Evolutionary conservation across 2,113 vertebrate genomes (phyloP).

Genomic region (Hippoglossus stenolepis): DNA sequence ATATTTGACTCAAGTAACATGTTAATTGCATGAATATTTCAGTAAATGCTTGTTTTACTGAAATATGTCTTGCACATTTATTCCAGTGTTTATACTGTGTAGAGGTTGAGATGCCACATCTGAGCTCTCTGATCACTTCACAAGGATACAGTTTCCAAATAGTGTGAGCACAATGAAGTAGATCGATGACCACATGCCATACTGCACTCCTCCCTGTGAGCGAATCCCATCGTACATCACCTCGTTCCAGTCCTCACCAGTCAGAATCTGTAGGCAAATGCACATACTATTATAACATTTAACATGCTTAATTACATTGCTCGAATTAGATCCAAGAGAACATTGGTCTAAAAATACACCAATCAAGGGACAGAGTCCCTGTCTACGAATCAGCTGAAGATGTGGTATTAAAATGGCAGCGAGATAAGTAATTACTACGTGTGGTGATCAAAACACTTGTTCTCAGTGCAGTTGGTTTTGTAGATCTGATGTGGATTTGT

Average conservation of each 20-base stretch:
- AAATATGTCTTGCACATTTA: too few species aligned
- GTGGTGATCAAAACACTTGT: slow-evolving; percentile 57
- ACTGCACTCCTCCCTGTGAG: slow-evolving; percentile 96
- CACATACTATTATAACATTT: slow-evolving; percentile 7
- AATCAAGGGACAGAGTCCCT: slow-evolving; percentile 12
- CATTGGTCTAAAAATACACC: slow-evolving; percentile 22
- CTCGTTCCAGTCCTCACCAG: slow-evolving; percentile 98
- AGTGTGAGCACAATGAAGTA: slow-evolving; percentile 98
- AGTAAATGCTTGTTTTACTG: too few species aligned
- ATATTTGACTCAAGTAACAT: too few species aligned
- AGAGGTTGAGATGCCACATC: neutral
- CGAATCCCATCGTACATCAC: slow-evolving; percentile 99
- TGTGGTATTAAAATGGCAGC: slow-evolving; percentile 36
- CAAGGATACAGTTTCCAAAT: slow-evolving; percentile 99
- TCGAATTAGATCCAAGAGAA: slow-evolving; percentile 7
- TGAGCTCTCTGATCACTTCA: neutral
- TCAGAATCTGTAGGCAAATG: slow-evolving; percentile 88
- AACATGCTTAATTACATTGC: slow-evolving; percentile 9
- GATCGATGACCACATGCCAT: slow-evolving; percentile 99
- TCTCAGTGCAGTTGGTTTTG: slow-evolving; percentile 47
- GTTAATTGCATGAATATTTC: too few species aligned
- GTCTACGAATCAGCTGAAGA: slow-evolving; percentile 25
- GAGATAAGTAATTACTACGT: slow-evolving; percentile 54
- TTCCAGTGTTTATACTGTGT: neutral
- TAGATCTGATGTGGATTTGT: slow-evolving; percentile 59